phyloP scores from a whole-genome alignment of 1,140 invertebrate genomes.

The Planococcus citri region DNA sequence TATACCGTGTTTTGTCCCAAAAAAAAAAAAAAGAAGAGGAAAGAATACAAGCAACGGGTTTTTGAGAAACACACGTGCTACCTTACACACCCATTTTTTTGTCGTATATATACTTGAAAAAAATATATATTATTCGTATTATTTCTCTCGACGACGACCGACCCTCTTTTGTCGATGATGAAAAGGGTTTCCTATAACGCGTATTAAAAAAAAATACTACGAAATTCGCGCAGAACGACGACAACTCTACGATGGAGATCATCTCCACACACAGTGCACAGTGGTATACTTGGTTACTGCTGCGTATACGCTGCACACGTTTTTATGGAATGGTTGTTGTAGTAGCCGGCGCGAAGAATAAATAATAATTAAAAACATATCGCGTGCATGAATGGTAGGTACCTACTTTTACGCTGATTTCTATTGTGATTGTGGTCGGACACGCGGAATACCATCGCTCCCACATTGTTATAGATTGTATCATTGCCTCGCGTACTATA shows the following conservation, averaged over 20 bases:
- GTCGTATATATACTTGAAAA: not conserved
- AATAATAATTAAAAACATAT: conserved; percentile 4
- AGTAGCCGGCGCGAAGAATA: not conserved
- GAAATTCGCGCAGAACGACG: not conserved
- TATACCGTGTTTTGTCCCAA: no score
- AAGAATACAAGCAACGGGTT: no score
- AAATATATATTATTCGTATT: no score
- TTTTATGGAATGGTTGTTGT: no score
- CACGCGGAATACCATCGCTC: not conserved
- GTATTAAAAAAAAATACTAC: not conserved
- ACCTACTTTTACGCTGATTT: conserved; percentile 8
- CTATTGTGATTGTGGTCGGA: not conserved
- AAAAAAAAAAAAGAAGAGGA: not conserved
- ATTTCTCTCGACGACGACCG: not conserved
- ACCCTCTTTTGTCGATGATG: not conserved
- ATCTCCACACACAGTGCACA: no score
- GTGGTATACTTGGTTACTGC: no score
- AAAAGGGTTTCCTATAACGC: not conserved
- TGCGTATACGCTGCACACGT: no score
- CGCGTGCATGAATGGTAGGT: not conserved
- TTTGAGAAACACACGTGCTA: not conserved
- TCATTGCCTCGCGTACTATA: no score
- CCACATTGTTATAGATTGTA: not conserved
- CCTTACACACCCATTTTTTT: conserved; percentile 2
- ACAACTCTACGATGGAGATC: no score